Evolutionary conservation across 2,797 vertebrate species (phyloP).

Genomic region (Vespertilio murinus): DNA sequence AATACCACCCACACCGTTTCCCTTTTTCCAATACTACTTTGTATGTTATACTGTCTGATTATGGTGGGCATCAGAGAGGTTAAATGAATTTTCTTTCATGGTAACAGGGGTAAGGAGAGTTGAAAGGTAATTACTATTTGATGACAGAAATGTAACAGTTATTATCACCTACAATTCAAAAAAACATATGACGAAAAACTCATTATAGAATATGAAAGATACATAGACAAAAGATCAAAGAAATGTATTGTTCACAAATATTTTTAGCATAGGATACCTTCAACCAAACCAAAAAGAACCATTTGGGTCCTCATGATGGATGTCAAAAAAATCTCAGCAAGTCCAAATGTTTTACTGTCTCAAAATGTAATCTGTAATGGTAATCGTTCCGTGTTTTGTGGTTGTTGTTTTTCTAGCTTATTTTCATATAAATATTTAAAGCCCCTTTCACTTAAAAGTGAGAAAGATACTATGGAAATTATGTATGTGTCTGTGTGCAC

Average conservation of each 20-base stretch:
- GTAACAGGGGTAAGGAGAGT: slow-evolving; percentile 9
- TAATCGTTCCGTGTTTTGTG: not conserved
- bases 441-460: not conserved
- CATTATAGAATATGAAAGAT: slow-evolving; percentile 13
- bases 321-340: not conserved
- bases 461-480: not conserved
- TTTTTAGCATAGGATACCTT: slow-evolving; percentile 29
- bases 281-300: not conserved
- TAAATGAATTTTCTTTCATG: slow-evolving; percentile 14
- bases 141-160: slow-evolving; percentile 50
- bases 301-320: not conserved
- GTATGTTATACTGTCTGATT: not conserved
- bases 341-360: not conserved
- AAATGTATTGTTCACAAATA: not conserved
- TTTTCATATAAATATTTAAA: slow-evolving; percentile 32
- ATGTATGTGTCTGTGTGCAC: not conserved
- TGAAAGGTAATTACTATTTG: slow-evolving; percentile 56
- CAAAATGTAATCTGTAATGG: not conserved
- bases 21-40: not conserved
- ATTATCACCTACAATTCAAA: slow-evolving; percentile 9
- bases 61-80: slow-evolving; percentile 3
- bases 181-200: slow-evolving; percentile 54
- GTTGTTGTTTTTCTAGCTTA: not conserved
- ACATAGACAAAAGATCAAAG: slow-evolving; percentile 43
- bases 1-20: not conserved